Evolutionary conservation across 2,797 vertebrate species (phyloP).

Genomic region (Periophthalmus magnuspinnatus): DNA sequence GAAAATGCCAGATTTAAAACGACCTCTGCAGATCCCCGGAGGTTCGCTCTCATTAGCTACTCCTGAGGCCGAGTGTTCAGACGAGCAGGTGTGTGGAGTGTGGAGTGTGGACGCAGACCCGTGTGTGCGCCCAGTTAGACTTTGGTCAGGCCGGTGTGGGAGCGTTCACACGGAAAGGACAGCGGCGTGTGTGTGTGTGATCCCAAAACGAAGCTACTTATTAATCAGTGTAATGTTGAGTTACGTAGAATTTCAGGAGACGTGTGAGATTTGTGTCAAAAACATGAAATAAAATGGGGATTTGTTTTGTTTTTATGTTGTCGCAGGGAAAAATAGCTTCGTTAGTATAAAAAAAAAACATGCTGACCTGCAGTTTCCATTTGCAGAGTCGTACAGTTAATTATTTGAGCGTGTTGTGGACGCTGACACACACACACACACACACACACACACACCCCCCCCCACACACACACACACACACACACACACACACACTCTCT

Average conservation of each 20-base stretch:
- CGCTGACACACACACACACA: constrained; percentile 44
- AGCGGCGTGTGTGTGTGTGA: constrained; percentile 48
- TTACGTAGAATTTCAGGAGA: constrained; percentile 59
- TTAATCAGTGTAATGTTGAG: constrained; percentile 65
- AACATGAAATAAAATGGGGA: background rate
- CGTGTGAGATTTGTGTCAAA: constrained; percentile 24
- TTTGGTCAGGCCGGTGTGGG: constrained; percentile 15
- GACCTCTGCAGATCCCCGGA: constrained; percentile 72
- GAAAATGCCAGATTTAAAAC: constrained; percentile 79
- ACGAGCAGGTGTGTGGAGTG: constrained; percentile 65
- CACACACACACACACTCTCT: no score
- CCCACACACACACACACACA: no score
- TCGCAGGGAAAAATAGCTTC: constrained; percentile 60
- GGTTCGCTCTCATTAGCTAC: constrained; percentile 74
- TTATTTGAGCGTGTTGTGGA: constrained; percentile 46
- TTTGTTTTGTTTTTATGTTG: constrained; percentile 47
- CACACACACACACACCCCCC: no score
- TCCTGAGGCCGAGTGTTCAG: constrained; percentile 50
- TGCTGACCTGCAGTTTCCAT: constrained; percentile 49
- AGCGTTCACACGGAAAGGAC: constrained; percentile 26
- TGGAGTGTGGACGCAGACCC: constrained; percentile 38
- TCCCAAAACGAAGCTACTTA: no score
- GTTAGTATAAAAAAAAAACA: constrained; percentile 64
- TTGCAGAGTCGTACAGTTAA: constrained; percentile 42
- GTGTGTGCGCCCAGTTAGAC: constrained; percentile 45